Base-by-base conservation (phyloP, 1,140 invertebrate species). In the Diabrotica undecimpunctata region DNA sequence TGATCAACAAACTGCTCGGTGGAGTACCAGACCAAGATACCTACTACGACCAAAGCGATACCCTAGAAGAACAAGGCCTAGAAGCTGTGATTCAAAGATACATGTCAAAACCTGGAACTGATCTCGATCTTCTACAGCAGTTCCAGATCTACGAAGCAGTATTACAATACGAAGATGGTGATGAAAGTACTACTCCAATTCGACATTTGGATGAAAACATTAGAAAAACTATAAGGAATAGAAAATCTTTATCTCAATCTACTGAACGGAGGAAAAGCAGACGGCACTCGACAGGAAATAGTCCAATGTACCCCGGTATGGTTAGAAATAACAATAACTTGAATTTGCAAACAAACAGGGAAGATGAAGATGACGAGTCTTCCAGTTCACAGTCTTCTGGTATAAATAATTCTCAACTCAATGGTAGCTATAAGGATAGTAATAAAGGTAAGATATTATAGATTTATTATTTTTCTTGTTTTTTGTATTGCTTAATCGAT, bases 21-120 rank as follows among this genome's bases (percentile, higher is more conserved):
- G 96, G 96, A 7, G 88, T 99, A 62, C 93, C 94, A 0, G 97
- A 99, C 81, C 94, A 97, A 80, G 96, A 99, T 78, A 94, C 92
- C 8, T 99, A 98, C 79, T 99, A 99, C 77, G 96, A 99, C 81
- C 93, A 99, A 73, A 95, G 96, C 0, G 97, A 99, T 82, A 87
- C 88, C 41, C 81, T 99, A 39, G 97, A 99, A 79, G 95, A 98
- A 71, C 95, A 97, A 75, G 96, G 95, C 5, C 96, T 99, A 80
- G 95, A 98, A 79, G 83, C 84, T 13, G 90, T 98, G 50, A 94
- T 97, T 71, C 89, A 94, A 75, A 86, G 91, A 61, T 96, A 97
- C 78, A 95, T 97, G 90, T 91, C 91, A 0, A 94, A 93, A 79
- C 92, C 93, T 66, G 94, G 94, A 37, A 95, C 94, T 0, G 95